A percentile compares a stretch with the other conserved stretches of the same genome.
phyloP scores from a whole-genome alignment of 1,140 invertebrate genomes.

The Drosophila suzukii region DNA sequence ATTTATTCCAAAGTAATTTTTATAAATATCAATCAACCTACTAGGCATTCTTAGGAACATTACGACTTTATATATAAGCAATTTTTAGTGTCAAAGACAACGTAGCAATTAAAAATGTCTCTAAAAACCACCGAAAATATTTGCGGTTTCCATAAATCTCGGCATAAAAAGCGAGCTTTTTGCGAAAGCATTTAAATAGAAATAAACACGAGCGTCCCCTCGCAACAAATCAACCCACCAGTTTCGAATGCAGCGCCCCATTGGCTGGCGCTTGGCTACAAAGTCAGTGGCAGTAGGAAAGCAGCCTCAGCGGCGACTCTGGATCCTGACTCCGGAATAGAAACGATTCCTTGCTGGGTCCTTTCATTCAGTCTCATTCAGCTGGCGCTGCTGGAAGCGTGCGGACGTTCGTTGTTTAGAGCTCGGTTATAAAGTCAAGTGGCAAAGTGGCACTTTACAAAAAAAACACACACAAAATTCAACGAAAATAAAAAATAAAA shows the following conservation, averaged over 20 bases:
- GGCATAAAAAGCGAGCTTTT: neutral
- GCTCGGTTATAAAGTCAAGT: constrained; percentile 56
- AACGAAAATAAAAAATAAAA: constrained; percentile 40
- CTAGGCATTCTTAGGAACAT: no score
- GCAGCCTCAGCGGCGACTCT: constrained; percentile 64
- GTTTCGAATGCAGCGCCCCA: constrained; percentile 27
- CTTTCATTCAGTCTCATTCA: constrained; percentile 76
- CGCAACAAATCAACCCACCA: constrained; percentile 24
- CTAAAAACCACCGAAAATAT: neutral
- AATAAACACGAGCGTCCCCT: constrained; percentile 19
- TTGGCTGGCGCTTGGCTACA: constrained; percentile 49
- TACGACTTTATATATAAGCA: neutral
- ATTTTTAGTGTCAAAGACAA: neutral
- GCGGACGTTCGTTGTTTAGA: constrained; percentile 70
- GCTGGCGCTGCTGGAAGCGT: constrained; percentile 69
- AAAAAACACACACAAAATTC: constrained; percentile 28
- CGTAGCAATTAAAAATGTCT: neutral
- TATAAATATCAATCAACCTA: neutral
- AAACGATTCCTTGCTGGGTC: constrained; percentile 45
- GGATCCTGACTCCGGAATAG: constrained; percentile 35
- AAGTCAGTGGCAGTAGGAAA: constrained; percentile 38
- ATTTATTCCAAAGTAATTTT: no score
- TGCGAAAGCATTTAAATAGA: constrained; percentile 18
- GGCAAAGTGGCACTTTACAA: constrained; percentile 42
- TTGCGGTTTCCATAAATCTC: constrained; percentile 19